Conservation (phyloP, 2,888 invertebrate genomes). For the Parapristionchus giblindavisi region DNA sequence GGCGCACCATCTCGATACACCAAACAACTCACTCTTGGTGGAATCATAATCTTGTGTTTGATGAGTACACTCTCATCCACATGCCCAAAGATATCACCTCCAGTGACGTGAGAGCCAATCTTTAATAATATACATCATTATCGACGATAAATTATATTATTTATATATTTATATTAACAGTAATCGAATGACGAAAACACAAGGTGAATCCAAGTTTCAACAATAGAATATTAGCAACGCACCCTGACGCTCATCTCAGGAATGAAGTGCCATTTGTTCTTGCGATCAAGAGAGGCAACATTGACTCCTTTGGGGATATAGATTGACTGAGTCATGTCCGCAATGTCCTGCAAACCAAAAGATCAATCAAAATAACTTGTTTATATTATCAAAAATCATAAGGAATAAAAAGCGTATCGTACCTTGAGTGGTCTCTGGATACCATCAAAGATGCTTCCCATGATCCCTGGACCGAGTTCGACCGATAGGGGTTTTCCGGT, state of each 20-base stretch:
- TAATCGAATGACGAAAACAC: background rate
- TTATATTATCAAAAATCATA: background rate
- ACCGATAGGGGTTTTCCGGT: slow-evolving; percentile 98
- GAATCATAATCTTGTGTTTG: slow-evolving; percentile 91
- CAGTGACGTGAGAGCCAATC: slow-evolving; percentile 93
- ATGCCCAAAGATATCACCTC: slow-evolving; percentile 92
- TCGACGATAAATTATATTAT: background rate
- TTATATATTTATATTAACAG: too few species aligned
- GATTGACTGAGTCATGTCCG: slow-evolving; percentile 89
- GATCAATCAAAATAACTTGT: background rate
- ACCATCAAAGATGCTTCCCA: slow-evolving; percentile 98
- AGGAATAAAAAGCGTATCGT: background rate
- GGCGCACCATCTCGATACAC: background rate
- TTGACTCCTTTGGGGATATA: slow-evolving; percentile 99
- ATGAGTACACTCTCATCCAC: slow-evolving; percentile 96
- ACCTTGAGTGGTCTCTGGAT: slow-evolving; percentile 87
- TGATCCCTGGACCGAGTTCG: slow-evolving; percentile 95
- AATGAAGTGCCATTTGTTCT: slow-evolving; percentile 87
- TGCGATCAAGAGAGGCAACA: slow-evolving; percentile 84
- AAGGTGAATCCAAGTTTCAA: background rate
- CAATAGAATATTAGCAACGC: background rate
- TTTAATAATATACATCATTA: slow-evolving; percentile 69
- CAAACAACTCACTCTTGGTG: slow-evolving; percentile 80
- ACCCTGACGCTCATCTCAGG: slow-evolving; percentile 72
- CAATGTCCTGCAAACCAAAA: slow-evolving; percentile 79